phyloP scores from a whole-genome alignment of 1,140 invertebrate species.

The Sarcophaga bullata region DNA sequence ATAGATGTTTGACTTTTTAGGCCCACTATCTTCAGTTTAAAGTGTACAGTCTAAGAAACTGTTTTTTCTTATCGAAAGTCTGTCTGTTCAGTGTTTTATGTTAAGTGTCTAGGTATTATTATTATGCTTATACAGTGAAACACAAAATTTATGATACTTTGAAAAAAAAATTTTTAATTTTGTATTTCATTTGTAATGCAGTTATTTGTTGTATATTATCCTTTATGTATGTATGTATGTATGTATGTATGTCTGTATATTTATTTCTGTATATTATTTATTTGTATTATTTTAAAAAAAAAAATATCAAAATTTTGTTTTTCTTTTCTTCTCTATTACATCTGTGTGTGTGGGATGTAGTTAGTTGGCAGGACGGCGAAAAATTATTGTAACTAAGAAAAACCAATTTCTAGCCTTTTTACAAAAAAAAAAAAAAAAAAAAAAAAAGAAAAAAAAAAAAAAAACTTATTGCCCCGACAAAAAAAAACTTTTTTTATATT shows the following conservation, averaged over 20 bases:
- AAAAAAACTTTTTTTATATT: not conserved
- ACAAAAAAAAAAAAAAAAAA: no score
- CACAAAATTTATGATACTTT: no score
- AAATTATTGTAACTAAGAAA: conserved; percentile 70
- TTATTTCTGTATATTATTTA: not conserved
- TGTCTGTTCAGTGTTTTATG: no score
- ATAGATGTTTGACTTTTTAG: no score
- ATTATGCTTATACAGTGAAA: no score
- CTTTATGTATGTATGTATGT: not conserved
- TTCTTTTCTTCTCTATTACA: conserved; percentile 63
- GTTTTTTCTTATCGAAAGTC: no score
- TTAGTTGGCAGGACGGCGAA: conserved; percentile 72
- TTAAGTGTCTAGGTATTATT: no score
- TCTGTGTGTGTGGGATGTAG: conserved; percentile 55
- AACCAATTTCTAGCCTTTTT: conserved; percentile 51
- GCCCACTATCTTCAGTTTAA: no score
- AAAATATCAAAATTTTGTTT: conserved; percentile 44
- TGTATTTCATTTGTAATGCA: not conserved
- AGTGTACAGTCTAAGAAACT: no score
- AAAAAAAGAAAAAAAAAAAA: no score
- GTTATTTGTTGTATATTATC: conserved; percentile 11
- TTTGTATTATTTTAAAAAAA: conserved; percentile 41
- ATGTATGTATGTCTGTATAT: conserved; percentile 25
- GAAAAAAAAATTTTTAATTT: not conserved
- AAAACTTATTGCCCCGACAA: conserved; percentile 29